phyloP scores from a whole-genome alignment of 2,113 vertebrate genomes.

The Clinocottus analis region DNA sequence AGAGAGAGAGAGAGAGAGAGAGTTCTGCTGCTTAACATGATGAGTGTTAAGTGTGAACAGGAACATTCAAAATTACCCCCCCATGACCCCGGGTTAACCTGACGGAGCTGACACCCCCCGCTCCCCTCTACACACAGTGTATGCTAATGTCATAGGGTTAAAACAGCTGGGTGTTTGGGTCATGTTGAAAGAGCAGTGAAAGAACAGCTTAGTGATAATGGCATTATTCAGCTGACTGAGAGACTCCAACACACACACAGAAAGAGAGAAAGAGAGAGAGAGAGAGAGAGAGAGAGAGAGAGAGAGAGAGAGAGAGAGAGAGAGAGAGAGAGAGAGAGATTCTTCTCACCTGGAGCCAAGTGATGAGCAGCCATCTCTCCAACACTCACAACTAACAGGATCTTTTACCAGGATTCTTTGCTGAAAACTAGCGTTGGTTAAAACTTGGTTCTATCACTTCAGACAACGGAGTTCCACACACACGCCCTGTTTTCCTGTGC shows the following conservation, averaged over 20 bases:
- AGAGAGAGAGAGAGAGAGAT: conserved; percentile 48
- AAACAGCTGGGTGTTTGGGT: conserved; percentile 75
- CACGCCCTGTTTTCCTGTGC: too few relatives aligned
- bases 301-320: conserved; percentile 42
- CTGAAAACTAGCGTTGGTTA: not conserved
- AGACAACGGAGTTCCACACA: not conserved
- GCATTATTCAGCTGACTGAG: conserved; percentile 74
- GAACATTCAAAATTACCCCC: conserved; percentile 63
- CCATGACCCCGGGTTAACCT: conserved; percentile 80
- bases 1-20: conserved; percentile 12
- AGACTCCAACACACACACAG: conserved; percentile 39
- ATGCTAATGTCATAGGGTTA: conserved; percentile 79
- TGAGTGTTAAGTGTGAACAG: conserved; percentile 49
- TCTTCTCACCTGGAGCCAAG: conserved; percentile 67
- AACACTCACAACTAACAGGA: not conserved
- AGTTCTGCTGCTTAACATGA: conserved; percentile 49
- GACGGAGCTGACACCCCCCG: conserved; percentile 70
- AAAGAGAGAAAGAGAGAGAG: too few relatives aligned
- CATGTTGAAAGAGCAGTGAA: conserved; percentile 67
- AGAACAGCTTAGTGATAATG: conserved; percentile 72
- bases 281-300: conserved; percentile 42
- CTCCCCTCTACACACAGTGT: conserved; percentile 68
- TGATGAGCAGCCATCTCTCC: conserved; percentile 28
- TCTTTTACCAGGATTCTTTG: too few relatives aligned
- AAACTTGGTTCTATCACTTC: not conserved